phyloP scores from a whole-genome alignment of 2,797 vertebrate species.

The Masticophis lateralis region DNA sequence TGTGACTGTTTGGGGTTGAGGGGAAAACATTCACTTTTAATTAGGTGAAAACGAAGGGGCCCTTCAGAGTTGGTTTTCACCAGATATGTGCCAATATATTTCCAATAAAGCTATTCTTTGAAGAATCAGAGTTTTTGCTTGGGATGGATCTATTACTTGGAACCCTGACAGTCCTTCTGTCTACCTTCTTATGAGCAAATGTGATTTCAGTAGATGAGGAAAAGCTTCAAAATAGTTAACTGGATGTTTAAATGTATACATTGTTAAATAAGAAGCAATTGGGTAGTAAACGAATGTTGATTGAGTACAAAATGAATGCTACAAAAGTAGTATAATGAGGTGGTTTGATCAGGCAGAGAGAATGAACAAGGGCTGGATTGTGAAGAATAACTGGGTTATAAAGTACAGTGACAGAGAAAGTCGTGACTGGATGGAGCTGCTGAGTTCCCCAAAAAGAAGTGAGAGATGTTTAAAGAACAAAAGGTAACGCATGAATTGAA shows the following conservation, averaged over 20 bases:
- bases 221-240: not conserved
- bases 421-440: not conserved
- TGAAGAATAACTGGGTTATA: not conserved
- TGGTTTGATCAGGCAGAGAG: not conserved
- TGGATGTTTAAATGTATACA: not conserved
- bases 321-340: not conserved
- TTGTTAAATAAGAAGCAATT: not conserved
- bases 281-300: not conserved
- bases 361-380: not conserved
- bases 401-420: not conserved
- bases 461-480: not conserved
- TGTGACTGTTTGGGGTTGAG: too few relatives aligned
- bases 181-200: not conserved
- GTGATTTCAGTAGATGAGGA: not conserved
- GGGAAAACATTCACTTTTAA: too few relatives aligned
- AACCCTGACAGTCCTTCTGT: not conserved
- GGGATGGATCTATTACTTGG: too few relatives aligned
- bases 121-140: too few relatives aligned
- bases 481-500: not conserved
- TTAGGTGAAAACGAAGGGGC: too few relatives aligned
- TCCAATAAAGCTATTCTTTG: too few relatives aligned
- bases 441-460: not conserved
- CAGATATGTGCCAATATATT: too few relatives aligned
- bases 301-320: not conserved
- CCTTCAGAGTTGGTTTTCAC: too few relatives aligned